Percentiles rank a stretch among this genome's conserved stretches.
Evolutionary conservation across 2,113 vertebrate genomes (phyloP).

Genomic region (Jacana jacana): DNA sequence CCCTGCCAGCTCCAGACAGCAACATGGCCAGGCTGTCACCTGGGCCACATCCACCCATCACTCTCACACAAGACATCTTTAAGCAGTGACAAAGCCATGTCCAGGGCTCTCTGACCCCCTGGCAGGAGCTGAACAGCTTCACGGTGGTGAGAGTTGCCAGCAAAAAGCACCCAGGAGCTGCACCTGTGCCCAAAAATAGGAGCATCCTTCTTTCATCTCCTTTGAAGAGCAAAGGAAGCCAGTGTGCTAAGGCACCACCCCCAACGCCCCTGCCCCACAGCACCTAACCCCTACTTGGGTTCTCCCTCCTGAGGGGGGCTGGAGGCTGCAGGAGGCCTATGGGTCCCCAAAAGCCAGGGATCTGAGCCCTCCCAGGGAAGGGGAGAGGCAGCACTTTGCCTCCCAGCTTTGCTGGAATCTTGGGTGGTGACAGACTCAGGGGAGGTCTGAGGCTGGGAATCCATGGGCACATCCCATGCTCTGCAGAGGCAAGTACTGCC

Average conservation of each 20-base stretch:
- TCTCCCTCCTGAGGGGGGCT: too few relatives aligned
- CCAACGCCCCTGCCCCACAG: too few relatives aligned
- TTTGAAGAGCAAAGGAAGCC: background rate
- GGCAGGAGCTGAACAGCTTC: background rate
- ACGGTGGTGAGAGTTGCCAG: background rate
- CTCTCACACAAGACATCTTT: background rate
- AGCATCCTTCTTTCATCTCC: background rate
- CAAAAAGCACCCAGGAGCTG: background rate
- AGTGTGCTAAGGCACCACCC: too few relatives aligned
- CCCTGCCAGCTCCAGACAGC: background rate
- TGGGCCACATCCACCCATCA: background rate
- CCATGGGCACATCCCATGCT: background rate
- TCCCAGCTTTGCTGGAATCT: background rate
- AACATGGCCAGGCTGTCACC: background rate
- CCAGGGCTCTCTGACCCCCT: background rate
- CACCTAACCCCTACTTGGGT: background rate
- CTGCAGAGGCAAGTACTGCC: background rate
- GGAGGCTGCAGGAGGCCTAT: background rate
- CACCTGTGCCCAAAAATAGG: background rate
- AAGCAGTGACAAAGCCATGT: background rate
- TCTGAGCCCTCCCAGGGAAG: accelerated
- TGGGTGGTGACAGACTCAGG: accelerated
- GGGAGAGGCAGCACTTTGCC: background rate
- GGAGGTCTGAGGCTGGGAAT: background rate
- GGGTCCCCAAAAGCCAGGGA: background rate